Base-by-base conservation (phyloP, 2,113 vertebrate genomes). In the Hippocampus guttulatus region DNA sequence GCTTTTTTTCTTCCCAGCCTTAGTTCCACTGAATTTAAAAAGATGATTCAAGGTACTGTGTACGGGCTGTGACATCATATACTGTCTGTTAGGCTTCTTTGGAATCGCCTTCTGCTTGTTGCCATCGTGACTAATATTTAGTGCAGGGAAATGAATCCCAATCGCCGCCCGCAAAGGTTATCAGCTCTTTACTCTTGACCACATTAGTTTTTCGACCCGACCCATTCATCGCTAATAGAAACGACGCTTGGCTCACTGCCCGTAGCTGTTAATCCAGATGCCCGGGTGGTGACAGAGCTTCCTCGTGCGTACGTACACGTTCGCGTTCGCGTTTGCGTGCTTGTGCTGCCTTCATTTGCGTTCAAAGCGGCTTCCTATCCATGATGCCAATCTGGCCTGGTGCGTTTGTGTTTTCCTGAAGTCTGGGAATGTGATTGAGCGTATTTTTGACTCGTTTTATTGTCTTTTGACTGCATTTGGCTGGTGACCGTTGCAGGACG, bases 231-330 rank as follows among this genome's bases (percentile, higher is more conserved):
- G 43, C 62, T 52, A 54, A 70, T 33, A 70, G 4, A 43, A 64
- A 67, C 67, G 9, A 2, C 64, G 12, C 38, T 77, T 85, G 79
- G 86, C 67, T 86, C 81, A 84, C 33, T 54, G 80, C 68, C 81
- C 75, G 73, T 21, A 61, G 57, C 76, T 68, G 67, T 67, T 79
- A 67, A 72, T 72, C 75, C 83, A 83, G 83, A 86, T 64, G 8
- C 70, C 80, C 84, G 80, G 83, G 71, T 81, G 78, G 72, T 75
- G 64, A 41, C 73, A 38, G 75, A 77, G 68, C 76, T 76, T 86
- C 78, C 75, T 82, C 76, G 58, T 87, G 25, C 25, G n/a, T n/a
- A 73, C 76, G 51, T 80, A 67, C 69, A 51, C 74, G 60, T 55
- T 69, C 38, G 12, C 68, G 52, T 14, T 18, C 38, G n/a, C n/a